phyloP scores from a whole-genome alignment of 92 coral and sea anemone genomes.

The Heteractis magnifica region DNA sequence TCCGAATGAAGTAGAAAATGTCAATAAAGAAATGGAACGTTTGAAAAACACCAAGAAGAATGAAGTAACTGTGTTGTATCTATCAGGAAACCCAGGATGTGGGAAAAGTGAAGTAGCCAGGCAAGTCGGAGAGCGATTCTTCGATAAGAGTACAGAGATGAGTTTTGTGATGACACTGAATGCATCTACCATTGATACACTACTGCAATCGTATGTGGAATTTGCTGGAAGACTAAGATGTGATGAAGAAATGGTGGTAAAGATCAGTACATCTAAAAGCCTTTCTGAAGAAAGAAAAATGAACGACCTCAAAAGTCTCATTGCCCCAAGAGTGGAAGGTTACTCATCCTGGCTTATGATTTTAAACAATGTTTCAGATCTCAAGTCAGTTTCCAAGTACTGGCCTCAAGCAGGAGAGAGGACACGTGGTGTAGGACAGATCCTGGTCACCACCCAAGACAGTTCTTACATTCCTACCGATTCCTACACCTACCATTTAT shows the following conservation, averaged over 20 bases:
- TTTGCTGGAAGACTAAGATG: not conserved
- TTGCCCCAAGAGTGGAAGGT: not conserved
- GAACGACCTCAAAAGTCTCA: not conserved
- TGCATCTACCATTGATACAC: slow-evolving; percentile 23
- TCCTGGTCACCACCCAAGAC: slow-evolving; percentile 44
- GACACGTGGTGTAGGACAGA: slow-evolving; percentile 37
- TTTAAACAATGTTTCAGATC: slow-evolving; percentile 19
- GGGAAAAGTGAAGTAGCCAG: slow-evolving; percentile 10
- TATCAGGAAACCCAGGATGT: slow-evolving; percentile 45
- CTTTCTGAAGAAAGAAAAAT: not conserved
- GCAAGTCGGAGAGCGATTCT: slow-evolving; percentile 34
- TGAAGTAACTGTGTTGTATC: slow-evolving; percentile 22
- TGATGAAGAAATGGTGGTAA: not conserved
- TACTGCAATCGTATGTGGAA: slow-evolving; percentile 14
- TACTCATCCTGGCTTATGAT: slow-evolving; percentile 23
- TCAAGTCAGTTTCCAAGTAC: not conserved
- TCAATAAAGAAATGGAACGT: not conserved
- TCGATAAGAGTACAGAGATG: not conserved
- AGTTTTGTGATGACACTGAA: slow-evolving; percentile 21
- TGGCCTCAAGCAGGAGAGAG: slow-evolving; percentile 28
- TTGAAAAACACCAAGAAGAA: not conserved
- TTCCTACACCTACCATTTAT: slow-evolving; percentile 22
- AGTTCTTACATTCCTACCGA: slow-evolving; percentile 25
- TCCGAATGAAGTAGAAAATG: not conserved
- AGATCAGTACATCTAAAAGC: not conserved